A percentile compares a stretch with the other conserved stretches of the same genome.
phyloP scores from a whole-genome alignment of 2,888 invertebrate genomes.

The Beris chalybata region DNA sequence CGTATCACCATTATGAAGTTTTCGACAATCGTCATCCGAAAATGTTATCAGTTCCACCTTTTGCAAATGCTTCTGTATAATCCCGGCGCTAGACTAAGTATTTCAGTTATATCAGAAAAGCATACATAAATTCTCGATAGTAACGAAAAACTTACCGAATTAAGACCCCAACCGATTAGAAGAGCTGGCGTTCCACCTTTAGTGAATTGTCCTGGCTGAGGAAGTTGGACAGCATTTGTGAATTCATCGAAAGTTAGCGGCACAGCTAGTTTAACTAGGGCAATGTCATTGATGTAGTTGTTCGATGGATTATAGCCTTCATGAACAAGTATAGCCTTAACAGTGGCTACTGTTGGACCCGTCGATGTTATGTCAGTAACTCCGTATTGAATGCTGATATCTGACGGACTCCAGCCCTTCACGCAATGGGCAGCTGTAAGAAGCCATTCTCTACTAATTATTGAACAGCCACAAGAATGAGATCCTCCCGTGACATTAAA shows the following conservation, averaged over 20 bases:
- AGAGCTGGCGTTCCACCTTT: constrained; percentile 43
- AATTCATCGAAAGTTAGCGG: constrained; percentile 44
- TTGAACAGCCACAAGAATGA: constrained; percentile 49
- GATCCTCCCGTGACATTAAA: constrained; percentile 39
- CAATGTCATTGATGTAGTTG: constrained; percentile 54
- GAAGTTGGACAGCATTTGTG: constrained; percentile 47
- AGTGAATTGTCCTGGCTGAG: constrained; percentile 40
- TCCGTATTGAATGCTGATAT: constrained; percentile 47
- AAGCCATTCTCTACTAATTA: constrained; percentile 45
- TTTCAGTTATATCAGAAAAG: background rate
- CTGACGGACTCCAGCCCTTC: constrained; percentile 30
- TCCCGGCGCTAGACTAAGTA: constrained; percentile 49
- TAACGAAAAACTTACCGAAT: too few relatives aligned
- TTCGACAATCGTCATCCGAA: constrained; percentile 52
- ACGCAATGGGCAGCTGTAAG: constrained; percentile 52
- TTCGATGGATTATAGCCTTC: constrained; percentile 45
- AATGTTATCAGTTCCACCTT: constrained; percentile 53
- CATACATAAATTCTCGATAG: background rate
- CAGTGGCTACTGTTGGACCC: constrained; percentile 45
- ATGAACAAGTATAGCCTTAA: constrained; percentile 49
- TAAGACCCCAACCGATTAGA: constrained; percentile 50
- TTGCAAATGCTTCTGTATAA: constrained; percentile 50
- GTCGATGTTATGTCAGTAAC: constrained; percentile 42
- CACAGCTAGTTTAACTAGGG: constrained; percentile 49
- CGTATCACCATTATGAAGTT: constrained; percentile 46